These are phyloP conservation scores for Nycticebus coucang DNA, from an alignment of 2,113 vertebrate genomes.

Conservation along the genomic window DNA sequence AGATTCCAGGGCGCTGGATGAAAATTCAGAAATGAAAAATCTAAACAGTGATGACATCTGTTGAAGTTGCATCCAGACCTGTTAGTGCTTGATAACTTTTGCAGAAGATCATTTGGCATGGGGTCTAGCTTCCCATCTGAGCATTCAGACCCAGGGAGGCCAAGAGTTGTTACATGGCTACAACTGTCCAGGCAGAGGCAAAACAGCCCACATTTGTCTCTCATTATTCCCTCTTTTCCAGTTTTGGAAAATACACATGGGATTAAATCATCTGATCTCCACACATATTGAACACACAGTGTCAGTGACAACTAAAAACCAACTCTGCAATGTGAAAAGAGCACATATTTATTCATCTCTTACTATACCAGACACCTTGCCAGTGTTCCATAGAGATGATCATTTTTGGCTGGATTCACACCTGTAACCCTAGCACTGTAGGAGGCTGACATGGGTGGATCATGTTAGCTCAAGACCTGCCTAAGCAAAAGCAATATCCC, in stretches of 20 bases:
- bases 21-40: constrained; percentile 12
- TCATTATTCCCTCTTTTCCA: background rate
- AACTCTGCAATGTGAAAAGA: background rate
- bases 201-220: background rate
- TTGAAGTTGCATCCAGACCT: constrained; percentile 37
- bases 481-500: too few species aligned
- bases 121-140: too few species aligned
- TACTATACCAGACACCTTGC: background rate
- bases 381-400: background rate
- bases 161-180: background rate
- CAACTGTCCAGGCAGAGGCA: background rate
- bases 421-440: too few species aligned
- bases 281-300: background rate
- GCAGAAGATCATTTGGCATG: background rate
- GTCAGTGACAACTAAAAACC: constrained; percentile 3
- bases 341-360: background rate
- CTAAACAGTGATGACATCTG: background rate
- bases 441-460: too few species aligned
- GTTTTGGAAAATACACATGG: background rate
- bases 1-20: background rate
- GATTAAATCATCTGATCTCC: background rate
- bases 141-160: background rate
- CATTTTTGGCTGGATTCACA: background rate
- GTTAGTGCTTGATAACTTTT: background rate
- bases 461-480: too few species aligned